Evolutionary conservation across 2,797 vertebrate species (phyloP).

Genomic region (Xenops minutus): DNA sequence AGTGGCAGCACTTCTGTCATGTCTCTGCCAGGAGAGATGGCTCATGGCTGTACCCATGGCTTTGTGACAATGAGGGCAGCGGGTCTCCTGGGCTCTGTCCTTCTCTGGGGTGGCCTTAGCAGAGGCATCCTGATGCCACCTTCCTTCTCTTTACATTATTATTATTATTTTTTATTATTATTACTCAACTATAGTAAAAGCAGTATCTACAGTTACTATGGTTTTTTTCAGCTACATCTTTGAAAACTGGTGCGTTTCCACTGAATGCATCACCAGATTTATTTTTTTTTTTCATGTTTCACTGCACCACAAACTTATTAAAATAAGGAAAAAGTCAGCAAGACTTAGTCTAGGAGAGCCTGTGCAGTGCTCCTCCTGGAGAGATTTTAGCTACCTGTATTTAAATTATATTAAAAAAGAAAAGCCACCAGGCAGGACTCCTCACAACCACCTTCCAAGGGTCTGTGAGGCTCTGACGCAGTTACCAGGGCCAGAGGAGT

Average conservation of each 20-base stretch:
- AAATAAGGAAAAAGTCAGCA: not conserved
- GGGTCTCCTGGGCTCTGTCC: not conserved
- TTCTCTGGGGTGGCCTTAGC: not conserved
- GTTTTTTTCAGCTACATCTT: not conserved
- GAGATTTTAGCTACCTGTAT: not conserved
- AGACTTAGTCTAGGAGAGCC: not conserved
- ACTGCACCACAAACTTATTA: not conserved
- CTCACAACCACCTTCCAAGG: not conserved
- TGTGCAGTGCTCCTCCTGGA: not conserved
- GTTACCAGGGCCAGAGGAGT: not conserved
- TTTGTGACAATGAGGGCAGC: accelerated
- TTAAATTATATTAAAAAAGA: not conserved
- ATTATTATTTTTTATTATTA: not conserved
- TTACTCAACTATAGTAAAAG: not conserved
- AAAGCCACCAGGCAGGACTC: not conserved
- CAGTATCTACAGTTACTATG: not conserved
- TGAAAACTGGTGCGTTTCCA: not conserved
- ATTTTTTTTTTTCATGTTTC: not conserved
- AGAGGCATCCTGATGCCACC: not conserved
- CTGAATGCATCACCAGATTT: not conserved
- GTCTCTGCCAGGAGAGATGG: not conserved
- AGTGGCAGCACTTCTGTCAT: not conserved
- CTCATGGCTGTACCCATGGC: not conserved
- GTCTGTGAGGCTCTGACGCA: not conserved
- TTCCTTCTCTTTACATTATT: not conserved